Percentiles rank a stretch among this genome's conserved stretches.
Conservation (phyloP, 2,113 vertebrate species). For the Rhynchopsitta pachyrhyncha region DNA sequence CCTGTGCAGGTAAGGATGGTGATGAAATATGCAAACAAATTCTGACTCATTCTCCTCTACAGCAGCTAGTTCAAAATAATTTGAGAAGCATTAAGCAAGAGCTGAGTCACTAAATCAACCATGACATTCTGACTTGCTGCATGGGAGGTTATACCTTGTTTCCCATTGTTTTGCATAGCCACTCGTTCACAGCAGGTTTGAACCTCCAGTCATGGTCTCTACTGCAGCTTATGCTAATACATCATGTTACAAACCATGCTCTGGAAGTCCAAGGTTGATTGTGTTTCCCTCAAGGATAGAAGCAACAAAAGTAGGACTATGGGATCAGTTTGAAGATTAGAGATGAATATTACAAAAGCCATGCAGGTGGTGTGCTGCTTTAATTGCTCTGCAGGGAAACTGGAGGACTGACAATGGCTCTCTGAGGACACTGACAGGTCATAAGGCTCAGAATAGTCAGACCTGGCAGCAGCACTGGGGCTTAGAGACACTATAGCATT, state of each 20-base stretch:
- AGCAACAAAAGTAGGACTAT: not conserved
- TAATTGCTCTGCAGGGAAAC: not conserved
- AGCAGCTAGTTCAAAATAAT: not conserved
- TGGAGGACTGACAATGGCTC: not conserved
- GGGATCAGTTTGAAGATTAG: not conserved
- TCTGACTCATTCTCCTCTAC: not conserved
- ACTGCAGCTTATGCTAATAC: not conserved
- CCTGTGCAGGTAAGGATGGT: not conserved
- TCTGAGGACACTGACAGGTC: not conserved
- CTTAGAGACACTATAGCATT: not conserved
- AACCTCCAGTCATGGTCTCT: not conserved
- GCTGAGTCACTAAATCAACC: not conserved
- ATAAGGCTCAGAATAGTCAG: accelerated
- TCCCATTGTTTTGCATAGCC: not conserved
- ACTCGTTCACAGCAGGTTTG: not conserved
- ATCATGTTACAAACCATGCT: not conserved
- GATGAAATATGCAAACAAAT: not conserved
- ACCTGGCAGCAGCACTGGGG: not conserved
- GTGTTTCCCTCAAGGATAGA: not conserved
- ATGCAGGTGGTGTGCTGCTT: not conserved
- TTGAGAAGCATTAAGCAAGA: not conserved
- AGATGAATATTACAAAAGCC: not conserved
- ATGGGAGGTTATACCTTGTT: not conserved
- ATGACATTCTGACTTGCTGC: not conserved
- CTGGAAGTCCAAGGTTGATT: not conserved